phyloP scores from a whole-genome alignment of 2,113 vertebrate genomes.

The Hymenochirus boettgeri region DNA sequence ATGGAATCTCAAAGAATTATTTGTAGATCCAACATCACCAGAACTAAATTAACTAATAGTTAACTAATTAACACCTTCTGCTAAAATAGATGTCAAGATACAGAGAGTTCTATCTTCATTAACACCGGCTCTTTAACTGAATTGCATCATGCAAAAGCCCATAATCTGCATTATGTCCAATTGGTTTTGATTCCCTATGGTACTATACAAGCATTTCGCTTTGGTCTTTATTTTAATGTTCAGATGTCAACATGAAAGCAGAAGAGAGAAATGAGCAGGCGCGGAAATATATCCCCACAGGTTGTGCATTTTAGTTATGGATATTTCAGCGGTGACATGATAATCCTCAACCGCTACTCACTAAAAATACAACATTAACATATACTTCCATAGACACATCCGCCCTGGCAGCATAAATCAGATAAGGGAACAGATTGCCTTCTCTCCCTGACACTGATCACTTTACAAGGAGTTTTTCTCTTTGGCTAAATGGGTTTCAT shows the following conservation, averaged over 20 bases:
- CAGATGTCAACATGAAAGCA: background rate
- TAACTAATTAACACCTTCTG: too few relatives aligned
- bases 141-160: too few relatives aligned
- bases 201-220: too few relatives aligned
- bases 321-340: constrained; percentile 7
- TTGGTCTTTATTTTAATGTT: background rate
- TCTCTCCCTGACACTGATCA: background rate
- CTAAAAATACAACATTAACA: constrained; percentile 7
- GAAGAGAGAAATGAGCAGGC: background rate
- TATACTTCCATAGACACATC: background rate
- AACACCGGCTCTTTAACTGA: too few relatives aligned
- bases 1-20: too few relatives aligned
- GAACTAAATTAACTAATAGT: too few relatives aligned
- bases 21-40: too few relatives aligned
- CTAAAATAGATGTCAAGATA: too few relatives aligned
- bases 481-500: background rate
- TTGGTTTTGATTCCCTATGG: too few relatives aligned
- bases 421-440: background rate
- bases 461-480: constrained; percentile 6
- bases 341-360: constrained; percentile 2
- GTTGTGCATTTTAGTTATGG: background rate
- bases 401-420: background rate
- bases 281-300: background rate
- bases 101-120: too few relatives aligned
- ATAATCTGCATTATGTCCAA: too few relatives aligned